Evolutionary conservation across 2,888 invertebrate species (phyloP), one percentile per base, ranked within the genome.

Genomic region (Alsophila aescularia): DNA sequence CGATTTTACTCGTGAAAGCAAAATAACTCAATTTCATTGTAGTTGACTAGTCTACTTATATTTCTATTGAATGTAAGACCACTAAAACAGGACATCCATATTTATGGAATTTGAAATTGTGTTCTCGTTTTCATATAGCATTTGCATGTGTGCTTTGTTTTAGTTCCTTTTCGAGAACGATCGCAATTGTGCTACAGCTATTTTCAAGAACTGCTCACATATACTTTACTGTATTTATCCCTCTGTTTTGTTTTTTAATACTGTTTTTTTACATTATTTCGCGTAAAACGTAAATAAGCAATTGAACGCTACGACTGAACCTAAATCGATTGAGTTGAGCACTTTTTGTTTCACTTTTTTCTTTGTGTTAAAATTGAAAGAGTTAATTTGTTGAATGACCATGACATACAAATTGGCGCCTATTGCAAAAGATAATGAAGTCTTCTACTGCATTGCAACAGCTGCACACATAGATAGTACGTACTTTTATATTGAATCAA

Each of bases 351-450:
- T 8, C 2, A 27, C 42, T 49, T 47, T 57, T 52, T 45, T 36
- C 34, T 43, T 51, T 37, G 34, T 42, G 35, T 45, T 32, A 31
- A 43, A 44, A 40, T 48, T 48, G 40, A 48, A 52, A 43, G 57
- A 44, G 57, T 57, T 52, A 52, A 36, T 51, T 51, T 37, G 13
- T 44, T 27, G 34, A 37, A n/a, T 39, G 56, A 32, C 60, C 62
- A 39, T 64, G 60, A 52, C 62, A 62, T 44, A 42, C 36, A 53
- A 56, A 32, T 52, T 21, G 32, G 27, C 41, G 52, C 39, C 41
- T 51, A 47, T 60, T 55, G 57, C 51, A 7, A 6, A 41, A 54
- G 36, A 57, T 52, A 52, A 45, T 57, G 58, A 59, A 57, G 44
- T 57, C 58, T 47, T 49, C 45, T 27, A 52, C 50, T 51, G 55